Percentiles rank a stretch among this genome's conserved stretches.
Conservation (phyloP, 2,797 vertebrate genomes). For the Crocodylus rhombifer region DNA sequence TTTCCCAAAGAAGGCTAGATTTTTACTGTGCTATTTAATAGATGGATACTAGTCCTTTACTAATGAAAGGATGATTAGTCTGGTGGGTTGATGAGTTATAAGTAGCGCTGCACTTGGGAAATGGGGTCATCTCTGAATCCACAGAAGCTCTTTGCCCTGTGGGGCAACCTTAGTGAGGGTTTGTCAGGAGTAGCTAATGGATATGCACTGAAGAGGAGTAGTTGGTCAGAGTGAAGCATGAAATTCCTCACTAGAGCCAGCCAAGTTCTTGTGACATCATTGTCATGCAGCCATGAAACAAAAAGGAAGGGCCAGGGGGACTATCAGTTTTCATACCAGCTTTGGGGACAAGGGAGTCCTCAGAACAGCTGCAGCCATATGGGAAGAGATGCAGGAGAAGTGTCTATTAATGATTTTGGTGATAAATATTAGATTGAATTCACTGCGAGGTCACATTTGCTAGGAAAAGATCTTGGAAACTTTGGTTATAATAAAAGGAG, state of each 20-base stretch:
- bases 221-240: neutral
- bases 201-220: neutral
- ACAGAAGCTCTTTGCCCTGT: neutral
- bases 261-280: neutral
- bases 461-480: neutral
- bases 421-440: neutral
- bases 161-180: neutral
- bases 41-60: neutral
- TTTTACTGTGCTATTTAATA: neutral
- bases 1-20: neutral
- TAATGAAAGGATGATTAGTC: neutral
- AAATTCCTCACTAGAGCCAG: neutral
- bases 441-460: neutral
- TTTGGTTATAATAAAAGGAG: neutral
- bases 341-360: neutral
- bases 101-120: neutral
- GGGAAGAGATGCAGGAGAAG: neutral
- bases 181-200: neutral
- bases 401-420: neutral
- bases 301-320: neutral
- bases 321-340: neutral
- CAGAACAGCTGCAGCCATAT: neutral
- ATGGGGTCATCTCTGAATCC: neutral
- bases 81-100: neutral
- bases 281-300: neutral